phyloP scores from a whole-genome alignment of 1,140 invertebrate species.

The Araneus ventricosus region DNA sequence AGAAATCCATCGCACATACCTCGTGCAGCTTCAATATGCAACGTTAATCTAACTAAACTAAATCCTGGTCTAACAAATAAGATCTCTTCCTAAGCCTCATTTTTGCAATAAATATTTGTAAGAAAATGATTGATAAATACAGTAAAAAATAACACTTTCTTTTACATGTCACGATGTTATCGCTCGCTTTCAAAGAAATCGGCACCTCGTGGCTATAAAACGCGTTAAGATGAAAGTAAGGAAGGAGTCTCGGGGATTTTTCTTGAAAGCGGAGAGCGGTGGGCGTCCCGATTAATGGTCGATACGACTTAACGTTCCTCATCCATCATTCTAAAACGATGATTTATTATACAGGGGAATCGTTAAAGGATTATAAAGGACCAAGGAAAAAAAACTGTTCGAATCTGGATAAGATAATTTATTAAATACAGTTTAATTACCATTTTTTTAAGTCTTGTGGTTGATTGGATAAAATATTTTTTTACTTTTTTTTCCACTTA shows the following conservation, averaged over 20 bases:
- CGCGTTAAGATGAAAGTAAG: neutral
- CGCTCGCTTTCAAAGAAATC: no score
- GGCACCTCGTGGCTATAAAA: neutral
- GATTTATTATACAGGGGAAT: slow-evolving; percentile 12
- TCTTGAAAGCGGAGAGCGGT: neutral
- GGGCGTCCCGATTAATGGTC: no score
- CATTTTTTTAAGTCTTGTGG: neutral
- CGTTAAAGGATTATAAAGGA: neutral
- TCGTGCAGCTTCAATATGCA: no score
- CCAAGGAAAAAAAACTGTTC: neutral
- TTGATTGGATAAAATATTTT: neutral
- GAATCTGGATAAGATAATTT: neutral
- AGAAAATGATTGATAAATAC: no score
- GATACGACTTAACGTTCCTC: neutral
- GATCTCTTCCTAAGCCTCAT: no score
- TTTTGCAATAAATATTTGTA: no score
- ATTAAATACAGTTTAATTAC: neutral
- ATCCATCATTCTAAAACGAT: slow-evolving; percentile 21
- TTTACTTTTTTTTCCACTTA: neutral
- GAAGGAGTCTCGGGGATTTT: neutral
- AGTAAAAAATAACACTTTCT: no score
- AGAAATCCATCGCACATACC: no score
- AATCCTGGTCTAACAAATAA: no score
- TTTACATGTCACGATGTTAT: no score
- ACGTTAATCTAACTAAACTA: no score